Evolutionary conservation across 2,888 invertebrate genomes (phyloP), one percentile per base, ranked within the genome.

Genomic region (Lepeophtheirus nordmannii): DNA sequence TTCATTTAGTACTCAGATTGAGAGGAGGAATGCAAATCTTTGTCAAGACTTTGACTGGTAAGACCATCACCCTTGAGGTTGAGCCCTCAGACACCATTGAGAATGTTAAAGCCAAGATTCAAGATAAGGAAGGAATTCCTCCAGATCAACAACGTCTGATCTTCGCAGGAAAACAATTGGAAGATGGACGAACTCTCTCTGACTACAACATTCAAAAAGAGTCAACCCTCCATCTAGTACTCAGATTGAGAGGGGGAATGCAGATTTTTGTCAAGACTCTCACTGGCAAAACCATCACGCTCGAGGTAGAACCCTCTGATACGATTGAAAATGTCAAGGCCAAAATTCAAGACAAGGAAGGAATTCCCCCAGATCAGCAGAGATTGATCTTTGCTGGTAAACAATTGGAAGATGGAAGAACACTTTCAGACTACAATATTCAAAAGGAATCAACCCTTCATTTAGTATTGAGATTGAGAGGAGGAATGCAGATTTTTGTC

Each of bases 311-410:
- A 17, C 5, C 53, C 8, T 46, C 53, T 46, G 53, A 46, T 17
- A 46, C 53, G 1, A 46, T 46, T 46, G 53, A 46, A 8, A 46
- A 46, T 46, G 53, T 46, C 8, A 46, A 46, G 17, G 53, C 53
- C 8, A 46, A 46, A 17, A 46, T 46, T 10, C 37, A 60, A 17
- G 0, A 46, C 8, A 46, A 46, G 81, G 79, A 82, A 71, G 80
- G 80, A 1, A 82, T 82, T 69, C 81, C 81, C 1, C 81, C 82
- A 67, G 77, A 81, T 71, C 82, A 82, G 71, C 81, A 82, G 72
- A 73, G 81, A 68, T 71, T 82, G 58, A 82, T 80, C 72, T 80
- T 81, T 72, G 79, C 80, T 70, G 81, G 81, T 20, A 64, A 64
- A 56, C 64, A 64, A 23, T 17, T 64, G 81, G 72, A 46, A 8